These are phyloP conservation scores for Drosophila sulfurigaster DNA, from an alignment of 1,140 invertebrate species.

Conservation along the genomic window DNA sequence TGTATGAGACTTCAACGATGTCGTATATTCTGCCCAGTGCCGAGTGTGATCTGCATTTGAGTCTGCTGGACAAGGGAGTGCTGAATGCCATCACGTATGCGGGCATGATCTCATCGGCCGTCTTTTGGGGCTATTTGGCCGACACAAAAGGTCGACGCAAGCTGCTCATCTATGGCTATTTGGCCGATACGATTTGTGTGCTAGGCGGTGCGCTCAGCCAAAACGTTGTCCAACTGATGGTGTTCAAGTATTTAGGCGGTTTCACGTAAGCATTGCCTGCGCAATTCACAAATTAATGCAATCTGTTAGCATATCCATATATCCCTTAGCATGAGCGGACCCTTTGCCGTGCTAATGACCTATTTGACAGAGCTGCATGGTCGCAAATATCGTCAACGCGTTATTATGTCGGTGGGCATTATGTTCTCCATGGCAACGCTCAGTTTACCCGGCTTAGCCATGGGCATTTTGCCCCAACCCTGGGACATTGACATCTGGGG, in stretches of 20 bases:
- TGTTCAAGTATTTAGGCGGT: constrained; percentile 91
- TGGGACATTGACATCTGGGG: constrained; percentile 61
- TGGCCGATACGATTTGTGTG: constrained; percentile 89
- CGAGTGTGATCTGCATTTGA: constrained; percentile 89
- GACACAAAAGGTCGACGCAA: constrained; percentile 90
- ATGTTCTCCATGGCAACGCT: constrained; percentile 87
- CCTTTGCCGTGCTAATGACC: constrained; percentile 89
- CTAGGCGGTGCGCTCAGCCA: constrained; percentile 89
- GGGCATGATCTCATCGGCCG: constrained; percentile 88
- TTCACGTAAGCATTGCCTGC: constrained; percentile 88
- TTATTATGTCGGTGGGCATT: constrained; percentile 88
- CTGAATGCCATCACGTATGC: constrained; percentile 89
- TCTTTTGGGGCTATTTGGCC: constrained; percentile 92
- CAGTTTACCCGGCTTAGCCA: constrained; percentile 86
- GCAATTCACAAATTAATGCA: not conserved
- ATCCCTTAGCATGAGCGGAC: constrained; percentile 88
- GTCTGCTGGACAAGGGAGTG: constrained; percentile 88
- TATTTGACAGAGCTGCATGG: constrained; percentile 90
- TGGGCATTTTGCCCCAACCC: constrained; percentile 85
- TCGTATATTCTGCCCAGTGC: constrained; percentile 90
- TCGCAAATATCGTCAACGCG: constrained; percentile 87
- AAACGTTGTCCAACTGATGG: constrained; percentile 88
- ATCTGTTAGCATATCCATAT: not conserved
- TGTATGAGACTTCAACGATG: constrained; percentile 89
- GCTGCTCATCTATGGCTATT: constrained; percentile 89